Conservation (phyloP, 2,113 vertebrate genomes). For the Colistium nudipinnis region DNA sequence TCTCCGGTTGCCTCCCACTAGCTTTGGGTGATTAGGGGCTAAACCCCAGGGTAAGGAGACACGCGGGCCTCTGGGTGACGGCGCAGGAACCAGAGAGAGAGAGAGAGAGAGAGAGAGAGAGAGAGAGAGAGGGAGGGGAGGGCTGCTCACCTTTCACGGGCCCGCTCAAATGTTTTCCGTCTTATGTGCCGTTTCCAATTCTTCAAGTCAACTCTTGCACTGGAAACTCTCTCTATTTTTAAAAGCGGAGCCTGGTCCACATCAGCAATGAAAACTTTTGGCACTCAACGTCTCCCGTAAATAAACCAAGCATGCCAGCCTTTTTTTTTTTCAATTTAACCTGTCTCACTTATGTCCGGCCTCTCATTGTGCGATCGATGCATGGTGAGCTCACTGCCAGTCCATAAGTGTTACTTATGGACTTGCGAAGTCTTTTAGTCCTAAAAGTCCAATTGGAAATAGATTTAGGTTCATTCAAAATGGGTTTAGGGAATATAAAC, state of each 20-base stretch:
- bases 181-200: slow-evolving; percentile 61
- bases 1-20: slow-evolving; percentile 73
- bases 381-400: too few species aligned
- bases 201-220: slow-evolving; percentile 36
- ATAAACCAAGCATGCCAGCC: neutral
- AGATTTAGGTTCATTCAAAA: too few species aligned
- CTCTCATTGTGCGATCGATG: too few species aligned
- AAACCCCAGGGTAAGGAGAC: slow-evolving; percentile 74
- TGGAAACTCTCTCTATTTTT: neutral
- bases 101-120: neutral
- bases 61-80: slow-evolving; percentile 45
- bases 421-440: too few species aligned
- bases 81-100: neutral
- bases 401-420: too few species aligned
- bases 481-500: too few species aligned
- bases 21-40: slow-evolving; percentile 76
- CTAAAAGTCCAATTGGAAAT: too few species aligned
- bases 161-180: slow-evolving; percentile 71
- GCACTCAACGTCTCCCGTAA: neutral
- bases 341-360: too few species aligned
- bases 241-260: neutral
- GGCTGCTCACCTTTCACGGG: slow-evolving; percentile 68
- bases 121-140: slow-evolving; percentile 2
- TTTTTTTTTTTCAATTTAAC: too few species aligned
- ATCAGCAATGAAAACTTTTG: slow-evolving; percentile 7